Conservation (phyloP, 1,140 invertebrate species). For the Gonioctena quinquepunctata region DNA sequence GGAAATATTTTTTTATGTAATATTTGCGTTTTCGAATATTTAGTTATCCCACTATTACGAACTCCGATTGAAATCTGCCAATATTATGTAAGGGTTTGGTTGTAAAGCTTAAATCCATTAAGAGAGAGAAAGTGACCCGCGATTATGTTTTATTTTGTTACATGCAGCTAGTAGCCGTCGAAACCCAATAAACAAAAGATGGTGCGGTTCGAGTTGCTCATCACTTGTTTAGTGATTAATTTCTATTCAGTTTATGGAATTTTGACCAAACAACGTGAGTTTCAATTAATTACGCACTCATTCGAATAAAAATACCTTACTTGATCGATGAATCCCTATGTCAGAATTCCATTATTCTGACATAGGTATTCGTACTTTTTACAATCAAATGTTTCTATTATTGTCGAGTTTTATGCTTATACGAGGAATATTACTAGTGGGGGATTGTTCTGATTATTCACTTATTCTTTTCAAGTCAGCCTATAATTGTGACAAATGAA, state of each 20-base stretch:
- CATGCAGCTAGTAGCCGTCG: constrained; percentile 6
- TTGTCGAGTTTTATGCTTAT: no score
- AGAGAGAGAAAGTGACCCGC: constrained; percentile 27
- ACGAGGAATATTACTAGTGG: no score
- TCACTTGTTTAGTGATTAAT: constrained; percentile 18
- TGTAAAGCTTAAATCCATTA: not conserved
- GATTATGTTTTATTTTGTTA: constrained; percentile 6
- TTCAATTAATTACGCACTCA: no score
- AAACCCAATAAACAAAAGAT: constrained; percentile 27
- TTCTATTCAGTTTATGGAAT: constrained; percentile 4
- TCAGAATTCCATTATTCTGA: no score
- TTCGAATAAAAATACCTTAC: no score
- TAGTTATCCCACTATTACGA: not conserved
- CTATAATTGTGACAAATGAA: no score
- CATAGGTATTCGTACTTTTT: no score
- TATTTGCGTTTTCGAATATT: not conserved
- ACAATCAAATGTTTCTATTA: no score
- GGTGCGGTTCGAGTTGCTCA: constrained; percentile 9
- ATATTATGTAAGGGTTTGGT: not conserved
- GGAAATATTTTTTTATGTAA: not conserved
- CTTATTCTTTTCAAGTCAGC: no score
- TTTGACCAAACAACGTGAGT: constrained; percentile 41
- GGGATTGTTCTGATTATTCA: no score
- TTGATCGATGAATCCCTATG: no score
- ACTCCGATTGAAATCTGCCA: not conserved